phyloP scores from a whole-genome alignment of 2,888 invertebrate genomes.

The Hybos culiciformis region DNA sequence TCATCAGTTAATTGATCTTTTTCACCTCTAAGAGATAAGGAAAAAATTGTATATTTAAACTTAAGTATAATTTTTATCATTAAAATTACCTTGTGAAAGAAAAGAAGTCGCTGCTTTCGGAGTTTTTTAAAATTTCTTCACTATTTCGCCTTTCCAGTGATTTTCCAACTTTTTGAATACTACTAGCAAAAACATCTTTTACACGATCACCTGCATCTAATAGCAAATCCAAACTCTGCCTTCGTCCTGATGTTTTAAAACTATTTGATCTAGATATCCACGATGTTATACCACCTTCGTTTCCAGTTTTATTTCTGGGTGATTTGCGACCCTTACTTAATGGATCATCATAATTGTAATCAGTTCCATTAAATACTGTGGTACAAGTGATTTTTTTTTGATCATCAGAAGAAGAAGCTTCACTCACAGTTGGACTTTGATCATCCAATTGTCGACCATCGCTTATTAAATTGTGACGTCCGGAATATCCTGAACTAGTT shows the following conservation, averaged over 20 bases:
- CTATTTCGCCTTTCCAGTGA: conserved; percentile 58
- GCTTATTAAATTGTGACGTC: conserved; percentile 27
- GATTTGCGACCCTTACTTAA: conserved; percentile 24
- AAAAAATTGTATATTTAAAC: background rate
- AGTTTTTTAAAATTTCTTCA: conserved; percentile 41
- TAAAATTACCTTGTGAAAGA: conserved; percentile 30
- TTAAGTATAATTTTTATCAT: background rate
- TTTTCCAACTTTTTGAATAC: conserved; percentile 56
- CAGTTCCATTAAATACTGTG: conserved; percentile 23
- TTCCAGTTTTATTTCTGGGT: conserved; percentile 36
- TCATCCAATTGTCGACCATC: conserved; percentile 17
- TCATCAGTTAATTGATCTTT: conserved; percentile 35
- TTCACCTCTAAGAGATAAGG: conserved; percentile 25
- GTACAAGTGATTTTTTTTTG: conserved; percentile 34
- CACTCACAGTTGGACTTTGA: conserved; percentile 12
- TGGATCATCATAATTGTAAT: conserved; percentile 21
- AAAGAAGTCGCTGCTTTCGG: conserved; percentile 28
- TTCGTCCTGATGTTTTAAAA: conserved; percentile 34
- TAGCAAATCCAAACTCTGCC: conserved; percentile 64
- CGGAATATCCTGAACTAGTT: conserved; percentile 34
- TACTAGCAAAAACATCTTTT: conserved; percentile 67
- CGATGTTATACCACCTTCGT: conserved; percentile 16
- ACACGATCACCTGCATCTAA: conserved; percentile 68
- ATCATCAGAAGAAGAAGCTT: conserved; percentile 30
- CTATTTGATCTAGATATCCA: conserved; percentile 34